phyloP scores from a whole-genome alignment of 1,140 invertebrate species.

The Contarinia nasturtii region DNA sequence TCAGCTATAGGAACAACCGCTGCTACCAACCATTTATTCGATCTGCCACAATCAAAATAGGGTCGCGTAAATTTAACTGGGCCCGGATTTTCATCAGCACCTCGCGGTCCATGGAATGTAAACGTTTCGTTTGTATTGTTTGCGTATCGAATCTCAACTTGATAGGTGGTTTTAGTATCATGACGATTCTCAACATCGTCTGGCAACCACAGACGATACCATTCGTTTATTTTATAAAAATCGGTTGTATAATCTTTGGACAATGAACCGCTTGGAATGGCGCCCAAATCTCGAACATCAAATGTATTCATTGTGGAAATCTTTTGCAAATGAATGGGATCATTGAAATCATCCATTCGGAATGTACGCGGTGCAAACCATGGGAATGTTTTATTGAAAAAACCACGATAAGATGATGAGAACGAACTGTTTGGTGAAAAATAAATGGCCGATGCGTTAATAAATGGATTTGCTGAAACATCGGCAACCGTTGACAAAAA shows the following conservation, averaged over 20 bases:
- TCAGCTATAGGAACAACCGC: constrained; percentile 88
- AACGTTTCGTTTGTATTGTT: constrained; percentile 92
- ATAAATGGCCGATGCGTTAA: constrained; percentile 88
- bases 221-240: constrained; percentile 83
- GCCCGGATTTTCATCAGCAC: constrained; percentile 69
- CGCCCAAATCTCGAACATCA: constrained; percentile 61
- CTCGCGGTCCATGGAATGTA: constrained; percentile 84
- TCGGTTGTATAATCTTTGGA: constrained; percentile 80
- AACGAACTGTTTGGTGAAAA: constrained; percentile 90
- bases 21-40: constrained; percentile 89
- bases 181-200: constrained; percentile 62
- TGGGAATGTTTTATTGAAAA: constrained; percentile 92
- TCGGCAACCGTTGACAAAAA: constrained; percentile 89
- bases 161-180: constrained; percentile 85
- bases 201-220: constrained; percentile 77
- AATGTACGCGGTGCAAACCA: constrained; percentile 88
- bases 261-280: constrained; percentile 46
- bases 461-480: constrained; percentile 76
- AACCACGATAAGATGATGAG: constrained; percentile 82
- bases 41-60: constrained; percentile 90
- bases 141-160: constrained; percentile 79
- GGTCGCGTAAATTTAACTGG: constrained; percentile 87
- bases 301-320: constrained; percentile 85
- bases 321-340: constrained; percentile 78
- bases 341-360: constrained; percentile 81